Evolutionary conservation across 2,113 vertebrate genomes (phyloP).

Genomic region (Ranitomeya imitator): DNA sequence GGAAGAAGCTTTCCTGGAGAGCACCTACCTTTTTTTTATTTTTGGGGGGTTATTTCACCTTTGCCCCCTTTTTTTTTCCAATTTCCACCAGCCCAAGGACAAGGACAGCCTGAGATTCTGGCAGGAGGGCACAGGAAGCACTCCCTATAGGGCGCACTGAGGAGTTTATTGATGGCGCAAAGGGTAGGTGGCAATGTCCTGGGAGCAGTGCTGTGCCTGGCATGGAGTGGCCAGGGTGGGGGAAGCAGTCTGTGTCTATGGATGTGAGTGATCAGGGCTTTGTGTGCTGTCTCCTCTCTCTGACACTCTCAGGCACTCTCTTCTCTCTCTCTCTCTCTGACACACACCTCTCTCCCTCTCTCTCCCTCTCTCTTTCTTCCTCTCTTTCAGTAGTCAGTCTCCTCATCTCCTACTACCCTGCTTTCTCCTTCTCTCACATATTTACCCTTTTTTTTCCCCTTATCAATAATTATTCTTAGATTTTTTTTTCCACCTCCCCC

Average conservation of each 20-base stretch:
- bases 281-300: conserved; percentile 68
- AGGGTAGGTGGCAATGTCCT: conserved; percentile 93
- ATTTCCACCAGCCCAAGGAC: conserved; percentile 30
- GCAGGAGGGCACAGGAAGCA: conserved; percentile 89
- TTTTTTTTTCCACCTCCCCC: not conserved
- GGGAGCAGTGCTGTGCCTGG: conserved; percentile 60
- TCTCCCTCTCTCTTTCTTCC: conserved; percentile 66
- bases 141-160: conserved; percentile 97
- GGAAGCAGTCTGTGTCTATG: conserved; percentile 16
- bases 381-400: conserved; percentile 47
- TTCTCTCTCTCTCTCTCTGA: conserved; percentile 64
- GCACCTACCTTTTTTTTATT: conserved; percentile 42
- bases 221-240: conserved; percentile 33
- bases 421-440: conserved; percentile 15
- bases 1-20: conserved; percentile 89
- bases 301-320: conserved; percentile 53
- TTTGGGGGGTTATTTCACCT: not conserved
- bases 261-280: conserved; percentile 50
- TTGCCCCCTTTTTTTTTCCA: conserved; percentile 18
- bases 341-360: conserved; percentile 75
- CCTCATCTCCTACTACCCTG: conserved; percentile 5
- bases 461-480: not conserved
- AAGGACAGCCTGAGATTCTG: conserved; percentile 28
- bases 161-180: conserved; percentile 99
- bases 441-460: not conserved